A percentile compares a stretch with the other conserved stretches of the same genome.
Conservation (phyloP, 1,140 invertebrate genomes). For the Oncopeltus fasciatus region DNA sequence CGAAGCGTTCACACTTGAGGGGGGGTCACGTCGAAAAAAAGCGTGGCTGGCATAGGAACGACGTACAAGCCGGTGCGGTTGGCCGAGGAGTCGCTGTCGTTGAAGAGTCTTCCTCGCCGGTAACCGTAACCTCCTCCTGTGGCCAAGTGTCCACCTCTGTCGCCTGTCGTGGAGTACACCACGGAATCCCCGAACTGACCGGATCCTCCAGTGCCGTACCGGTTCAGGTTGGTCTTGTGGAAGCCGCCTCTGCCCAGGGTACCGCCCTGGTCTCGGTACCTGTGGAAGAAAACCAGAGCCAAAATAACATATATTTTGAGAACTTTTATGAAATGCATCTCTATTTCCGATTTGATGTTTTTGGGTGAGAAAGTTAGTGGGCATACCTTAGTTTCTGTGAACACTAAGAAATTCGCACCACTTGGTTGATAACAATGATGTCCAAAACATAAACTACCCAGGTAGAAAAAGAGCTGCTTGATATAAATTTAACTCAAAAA, state of each 20-base stretch:
- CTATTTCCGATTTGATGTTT: not conserved
- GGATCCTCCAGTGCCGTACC: constrained; percentile 21
- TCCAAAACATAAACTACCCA: too few relatives aligned
- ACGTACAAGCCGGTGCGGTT: constrained; percentile 17
- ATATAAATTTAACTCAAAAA: too few relatives aligned
- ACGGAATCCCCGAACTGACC: constrained; percentile 20
- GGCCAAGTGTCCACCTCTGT: not conserved
- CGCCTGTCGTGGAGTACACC: not conserved
- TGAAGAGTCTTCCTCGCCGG: not conserved
- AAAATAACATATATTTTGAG: not conserved
- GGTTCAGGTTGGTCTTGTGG: constrained; percentile 23
- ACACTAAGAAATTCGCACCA: too few relatives aligned
- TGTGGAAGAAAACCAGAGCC: not conserved
- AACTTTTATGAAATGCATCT: not conserved
- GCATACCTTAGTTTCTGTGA: not conserved
- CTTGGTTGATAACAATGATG: too few relatives aligned
- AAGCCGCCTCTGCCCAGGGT: constrained; percentile 23
- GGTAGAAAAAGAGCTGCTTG: too few relatives aligned
- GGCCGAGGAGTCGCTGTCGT: constrained; percentile 4
- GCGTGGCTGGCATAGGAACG: constrained; percentile 19
- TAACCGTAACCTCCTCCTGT: constrained; percentile 1
- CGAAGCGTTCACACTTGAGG: not conserved
- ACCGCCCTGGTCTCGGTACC: constrained; percentile 23
- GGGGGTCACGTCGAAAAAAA: constrained; percentile 20
- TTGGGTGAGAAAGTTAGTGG: not conserved